These are phyloP conservation scores for Hylomyscus alleni DNA, from an alignment of 2,797 vertebrate genomes.

Conservation along the genomic window DNA sequence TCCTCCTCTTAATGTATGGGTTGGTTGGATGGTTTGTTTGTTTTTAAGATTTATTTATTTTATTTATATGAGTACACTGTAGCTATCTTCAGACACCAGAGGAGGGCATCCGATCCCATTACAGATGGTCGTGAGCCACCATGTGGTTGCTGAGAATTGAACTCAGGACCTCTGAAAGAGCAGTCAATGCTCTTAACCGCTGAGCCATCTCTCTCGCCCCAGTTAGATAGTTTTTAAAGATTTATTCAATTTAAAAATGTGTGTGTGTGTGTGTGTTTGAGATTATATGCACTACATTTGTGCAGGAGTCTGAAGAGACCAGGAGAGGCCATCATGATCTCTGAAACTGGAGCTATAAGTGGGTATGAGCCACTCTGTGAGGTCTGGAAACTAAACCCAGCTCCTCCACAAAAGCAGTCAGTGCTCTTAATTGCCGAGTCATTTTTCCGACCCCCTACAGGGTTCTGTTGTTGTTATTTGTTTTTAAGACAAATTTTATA, in stretches of 20 bases:
- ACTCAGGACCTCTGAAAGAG: no score
- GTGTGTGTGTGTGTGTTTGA: not conserved
- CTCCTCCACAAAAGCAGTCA: not conserved
- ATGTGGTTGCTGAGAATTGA: no score
- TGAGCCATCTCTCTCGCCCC: no score
- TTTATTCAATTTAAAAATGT: not conserved
- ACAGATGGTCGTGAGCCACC: no score
- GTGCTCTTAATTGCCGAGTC: not conserved
- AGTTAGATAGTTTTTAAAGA: not conserved
- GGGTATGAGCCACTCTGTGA: not conserved
- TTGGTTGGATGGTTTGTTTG: not conserved
- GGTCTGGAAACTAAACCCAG: not conserved
- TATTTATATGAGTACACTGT: no score
- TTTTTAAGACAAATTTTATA: not conserved
- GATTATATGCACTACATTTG: not conserved
- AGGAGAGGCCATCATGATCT: not conserved
- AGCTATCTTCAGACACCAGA: no score
- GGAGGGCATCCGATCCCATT: no score
- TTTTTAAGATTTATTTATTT: no score
- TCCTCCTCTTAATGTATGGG: not conserved
- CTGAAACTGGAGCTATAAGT: not conserved
- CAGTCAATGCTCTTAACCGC: no score
- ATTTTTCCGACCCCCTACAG: not conserved
- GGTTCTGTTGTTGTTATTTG: not conserved
- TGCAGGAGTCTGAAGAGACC: not conserved